phyloP scores from a whole-genome alignment of 1,140 invertebrate genomes.

The Dreissena rostriformis region DNA sequence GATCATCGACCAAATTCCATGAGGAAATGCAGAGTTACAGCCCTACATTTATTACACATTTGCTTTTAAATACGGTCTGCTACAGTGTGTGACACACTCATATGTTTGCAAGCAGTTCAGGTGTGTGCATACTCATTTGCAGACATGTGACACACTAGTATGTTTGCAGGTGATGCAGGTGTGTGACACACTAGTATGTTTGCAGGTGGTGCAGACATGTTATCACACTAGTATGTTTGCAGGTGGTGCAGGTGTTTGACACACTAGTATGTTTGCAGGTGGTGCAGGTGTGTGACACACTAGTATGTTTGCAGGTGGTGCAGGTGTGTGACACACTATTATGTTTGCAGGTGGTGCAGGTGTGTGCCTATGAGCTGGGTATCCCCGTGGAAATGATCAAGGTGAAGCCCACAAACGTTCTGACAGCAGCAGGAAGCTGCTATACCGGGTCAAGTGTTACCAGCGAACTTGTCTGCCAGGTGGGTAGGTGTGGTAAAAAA shows the following conservation, averaged over 20 bases:
- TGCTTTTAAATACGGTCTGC: too few species aligned
- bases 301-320: constrained; percentile 83
- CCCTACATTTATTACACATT: too few species aligned
- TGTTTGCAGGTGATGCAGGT: neutral
- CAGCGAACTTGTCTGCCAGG: constrained; percentile 55
- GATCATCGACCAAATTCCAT: too few species aligned
- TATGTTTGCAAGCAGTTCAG: too few species aligned
- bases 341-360: constrained; percentile 86
- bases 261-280: too few species aligned
- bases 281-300: too few species aligned
- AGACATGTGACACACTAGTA: neutral
- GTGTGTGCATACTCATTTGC: neutral
- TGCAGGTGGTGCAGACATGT: too few species aligned
- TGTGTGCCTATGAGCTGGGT: constrained; percentile 88
- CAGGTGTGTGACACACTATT: constrained; percentile 68
- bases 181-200: neutral
- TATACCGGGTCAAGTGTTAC: constrained; percentile 88
- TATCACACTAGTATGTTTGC: too few species aligned
- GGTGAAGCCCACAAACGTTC: constrained; percentile 86
- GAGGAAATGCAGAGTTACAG: too few species aligned
- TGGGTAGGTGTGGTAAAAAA: neutral
- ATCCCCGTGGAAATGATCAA: constrained; percentile 87
- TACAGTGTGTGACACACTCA: too few species aligned
- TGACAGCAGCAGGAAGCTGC: constrained; percentile 82
- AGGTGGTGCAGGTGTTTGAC: too few species aligned